phyloP scores from a whole-genome alignment of 2,888 invertebrate species.

The Drosophila cognata region DNA sequence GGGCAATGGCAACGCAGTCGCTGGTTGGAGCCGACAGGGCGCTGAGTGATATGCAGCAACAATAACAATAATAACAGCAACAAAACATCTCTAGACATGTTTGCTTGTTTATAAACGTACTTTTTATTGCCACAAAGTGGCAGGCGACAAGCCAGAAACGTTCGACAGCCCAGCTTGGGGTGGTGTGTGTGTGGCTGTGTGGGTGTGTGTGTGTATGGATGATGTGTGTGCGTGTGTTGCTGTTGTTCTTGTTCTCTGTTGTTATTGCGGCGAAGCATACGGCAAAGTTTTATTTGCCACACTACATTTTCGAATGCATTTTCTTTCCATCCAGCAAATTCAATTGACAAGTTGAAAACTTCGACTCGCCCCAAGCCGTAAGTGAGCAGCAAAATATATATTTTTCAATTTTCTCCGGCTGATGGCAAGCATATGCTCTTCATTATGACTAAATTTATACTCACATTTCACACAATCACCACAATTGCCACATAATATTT shows the following conservation, averaged over 20 bases:
- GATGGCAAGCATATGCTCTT: background rate
- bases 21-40: conserved; percentile 52
- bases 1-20: conserved; percentile 22
- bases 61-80: conserved; percentile 48
- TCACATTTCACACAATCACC: background rate
- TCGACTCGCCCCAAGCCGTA: conserved; percentile 12
- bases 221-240: conserved; percentile 11
- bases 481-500: background rate
- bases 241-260: conserved; percentile 10
- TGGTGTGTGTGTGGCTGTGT: conserved; percentile 4
- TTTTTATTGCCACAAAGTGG: conserved; percentile 77
- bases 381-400: conserved; percentile 11
- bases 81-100: conserved; percentile 57
- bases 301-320: conserved; percentile 49
- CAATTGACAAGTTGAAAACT: conserved; percentile 51
- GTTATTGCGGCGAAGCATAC: conserved; percentile 22
- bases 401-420: conserved; percentile 1
- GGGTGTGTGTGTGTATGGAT: conserved; percentile 3
- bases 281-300: conserved; percentile 45
- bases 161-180: conserved; percentile 26
- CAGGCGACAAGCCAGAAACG: conserved; percentile 66
- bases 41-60: conserved; percentile 64
- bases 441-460: background rate
- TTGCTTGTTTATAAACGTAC: conserved; percentile 76
- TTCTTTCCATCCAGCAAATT: conserved; percentile 31